Percentiles rank a stretch among this genome's conserved stretches.
Evolutionary conservation across 2,113 vertebrate species (phyloP).

Genomic region (Catharus bicknelli): DNA sequence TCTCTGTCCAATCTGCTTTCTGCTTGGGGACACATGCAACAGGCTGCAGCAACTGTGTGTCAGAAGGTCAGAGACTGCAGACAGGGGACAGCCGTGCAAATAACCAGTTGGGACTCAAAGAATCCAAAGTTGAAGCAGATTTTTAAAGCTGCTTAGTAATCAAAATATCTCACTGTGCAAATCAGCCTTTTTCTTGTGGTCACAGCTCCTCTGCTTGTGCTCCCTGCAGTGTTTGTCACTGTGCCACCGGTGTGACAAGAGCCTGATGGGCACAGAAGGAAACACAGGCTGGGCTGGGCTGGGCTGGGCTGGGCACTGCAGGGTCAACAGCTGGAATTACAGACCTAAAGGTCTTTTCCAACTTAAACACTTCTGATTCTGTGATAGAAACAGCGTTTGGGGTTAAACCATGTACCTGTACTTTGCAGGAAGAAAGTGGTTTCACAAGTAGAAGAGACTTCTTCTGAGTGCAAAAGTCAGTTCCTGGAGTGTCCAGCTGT

Average conservation of each 20-base stretch:
- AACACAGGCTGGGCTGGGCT: too few relatives aligned
- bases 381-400: neutral
- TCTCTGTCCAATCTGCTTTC: conserved; percentile 67
- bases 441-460: neutral
- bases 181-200: neutral
- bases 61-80: conserved; percentile 56
- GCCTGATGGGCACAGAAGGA: neutral
- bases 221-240: neutral
- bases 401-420: neutral
- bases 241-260: neutral
- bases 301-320: neutral
- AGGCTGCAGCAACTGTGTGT: conserved; percentile 54
- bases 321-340: fast-evolving
- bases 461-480: neutral
- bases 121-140: conserved; percentile 39
- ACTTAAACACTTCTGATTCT: neutral
- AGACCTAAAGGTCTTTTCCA: neutral
- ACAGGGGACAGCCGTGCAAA: conserved; percentile 36
- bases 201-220: neutral
- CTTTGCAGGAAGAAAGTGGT: neutral
- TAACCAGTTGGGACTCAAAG: neutral
- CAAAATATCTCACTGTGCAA: neutral
- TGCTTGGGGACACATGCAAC: conserved; percentile 56
- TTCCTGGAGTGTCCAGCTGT: neutral
- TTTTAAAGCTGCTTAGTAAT: conserved; percentile 45